phyloP scores from a whole-genome alignment of 2,797 vertebrate genomes.

The Trachurus trachurus region DNA sequence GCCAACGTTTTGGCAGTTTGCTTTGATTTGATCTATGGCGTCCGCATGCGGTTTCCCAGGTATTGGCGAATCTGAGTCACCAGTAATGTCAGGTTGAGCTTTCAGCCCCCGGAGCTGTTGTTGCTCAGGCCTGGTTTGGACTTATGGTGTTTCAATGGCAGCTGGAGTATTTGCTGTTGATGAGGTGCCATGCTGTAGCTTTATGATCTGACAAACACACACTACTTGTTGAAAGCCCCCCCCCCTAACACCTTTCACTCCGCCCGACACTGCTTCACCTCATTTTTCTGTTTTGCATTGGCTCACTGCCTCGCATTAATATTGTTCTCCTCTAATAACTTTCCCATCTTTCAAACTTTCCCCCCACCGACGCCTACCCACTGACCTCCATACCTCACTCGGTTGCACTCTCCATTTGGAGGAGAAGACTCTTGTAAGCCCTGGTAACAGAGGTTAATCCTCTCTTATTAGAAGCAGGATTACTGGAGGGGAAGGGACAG shows the following conservation, averaged over 20 bases:
- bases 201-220: slow-evolving; percentile 68
- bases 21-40: slow-evolving; percentile 71
- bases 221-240: slow-evolving; percentile 58
- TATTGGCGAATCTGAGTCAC: slow-evolving; percentile 66
- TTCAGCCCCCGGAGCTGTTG: slow-evolving; percentile 59
- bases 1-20: slow-evolving; percentile 62
- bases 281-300: slow-evolving; percentile 45
- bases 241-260: slow-evolving; percentile 15
- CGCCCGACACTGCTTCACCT: slow-evolving; percentile 33
- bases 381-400: slow-evolving; percentile 75
- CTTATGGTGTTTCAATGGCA: slow-evolving; percentile 55
- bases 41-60: slow-evolving; percentile 45
- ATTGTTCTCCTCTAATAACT: slow-evolving; percentile 73
- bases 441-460: slow-evolving; percentile 85
- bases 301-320: slow-evolving; percentile 58
- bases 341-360: slow-evolving; percentile 72
- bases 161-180: slow-evolving; percentile 61
- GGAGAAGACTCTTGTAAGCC: slow-evolving; percentile 80
- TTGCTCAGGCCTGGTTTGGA: slow-evolving; percentile 41
- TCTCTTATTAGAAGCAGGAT: slow-evolving; percentile 85
- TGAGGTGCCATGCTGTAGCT: slow-evolving; percentile 59
- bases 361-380: slow-evolving; percentile 44
- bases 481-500: slow-evolving; percentile 75
- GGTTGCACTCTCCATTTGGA: slow-evolving; percentile 76
- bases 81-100: slow-evolving; percentile 52